Base-by-base conservation (phyloP, 2,797 vertebrate genomes). In the Tokudaia muenninki region DNA sequence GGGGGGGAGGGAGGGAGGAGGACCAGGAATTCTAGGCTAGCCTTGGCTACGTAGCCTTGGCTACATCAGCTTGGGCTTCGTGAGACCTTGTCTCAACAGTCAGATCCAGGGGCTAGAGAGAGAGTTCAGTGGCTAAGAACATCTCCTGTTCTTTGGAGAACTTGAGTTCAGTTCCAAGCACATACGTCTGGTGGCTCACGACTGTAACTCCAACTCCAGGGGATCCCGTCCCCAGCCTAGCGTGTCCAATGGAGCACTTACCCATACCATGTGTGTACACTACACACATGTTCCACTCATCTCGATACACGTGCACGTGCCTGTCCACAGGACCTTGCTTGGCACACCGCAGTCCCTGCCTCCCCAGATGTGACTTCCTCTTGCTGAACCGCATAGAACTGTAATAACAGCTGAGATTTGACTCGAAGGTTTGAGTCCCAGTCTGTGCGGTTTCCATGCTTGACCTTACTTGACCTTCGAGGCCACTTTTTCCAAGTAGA, bases 401-500 rank as follows among this genome's bases (percentile, higher is more conserved):
- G 11, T 79, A 44, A 65, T 94, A 50, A 96, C 67, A 91, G 91
- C 88, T 87, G 95, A 94, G 78, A 21, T 89, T 88, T 86, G 75
- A 91, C 93, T 59, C 57, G 74, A 6, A 11, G 0, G 52, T 79
- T 88, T 70, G 9, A 4, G 8, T 74, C 63, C 72, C 1, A 1
- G 86, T 57, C 86, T 37, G 0, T 93, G 95, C 0, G 57, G 78
- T 83, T 94, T 55, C 44, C 90, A 29, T 19, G 74, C 55, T 1
- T 21, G 61, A n/a, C 94, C 75, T 91, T 37, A 92, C 89, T 92
- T 95, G 88, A 93, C 80, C 95, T 80, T 92, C 82, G 55, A 57
- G 14, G 5, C 63, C 57, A 92, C n/a, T 47, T 81, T 84, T 96
- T 86, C 34, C 29, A 70, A 74, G 86, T 22, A 26, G 34, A 61